Evolutionary conservation across 2,113 vertebrate species (phyloP).

Genomic region (Rhinolophus sinicus): DNA sequence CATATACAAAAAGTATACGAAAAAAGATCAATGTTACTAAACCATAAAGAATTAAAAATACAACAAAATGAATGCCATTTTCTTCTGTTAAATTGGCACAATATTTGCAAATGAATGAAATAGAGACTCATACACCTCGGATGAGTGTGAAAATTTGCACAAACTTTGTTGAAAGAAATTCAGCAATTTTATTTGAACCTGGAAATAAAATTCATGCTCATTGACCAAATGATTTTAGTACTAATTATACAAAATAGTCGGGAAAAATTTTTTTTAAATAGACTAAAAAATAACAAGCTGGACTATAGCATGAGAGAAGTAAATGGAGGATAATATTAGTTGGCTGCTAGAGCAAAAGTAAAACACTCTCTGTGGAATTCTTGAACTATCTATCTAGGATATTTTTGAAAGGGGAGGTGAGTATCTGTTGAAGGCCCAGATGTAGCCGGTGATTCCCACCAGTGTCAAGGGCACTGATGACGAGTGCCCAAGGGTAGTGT

Average conservation of each 20-base stretch:
- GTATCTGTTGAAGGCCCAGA: neutral
- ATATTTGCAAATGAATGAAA: neutral
- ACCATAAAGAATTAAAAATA: neutral
- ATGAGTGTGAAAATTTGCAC: neutral
- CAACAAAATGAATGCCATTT: neutral
- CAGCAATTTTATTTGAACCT: neutral
- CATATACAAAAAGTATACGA: neutral
- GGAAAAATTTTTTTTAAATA: neutral
- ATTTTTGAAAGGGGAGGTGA: neutral
- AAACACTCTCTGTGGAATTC: neutral
- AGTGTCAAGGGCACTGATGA: neutral
- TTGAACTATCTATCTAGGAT: neutral
- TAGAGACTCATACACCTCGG: neutral
- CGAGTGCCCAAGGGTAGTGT: neutral
- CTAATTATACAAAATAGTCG: neutral
- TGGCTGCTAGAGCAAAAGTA: neutral
- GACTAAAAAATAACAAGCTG: neutral
- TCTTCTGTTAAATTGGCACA: neutral
- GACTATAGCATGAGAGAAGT: neutral
- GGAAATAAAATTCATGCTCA: neutral
- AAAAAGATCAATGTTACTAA: neutral
- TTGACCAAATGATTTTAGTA: neutral
- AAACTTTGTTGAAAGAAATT: neutral
- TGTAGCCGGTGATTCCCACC: neutral
- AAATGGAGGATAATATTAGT: neutral